These are phyloP conservation scores for Sylvia atricapilla DNA, from an alignment of 2,113 vertebrate species.

Conservation along the genomic window DNA sequence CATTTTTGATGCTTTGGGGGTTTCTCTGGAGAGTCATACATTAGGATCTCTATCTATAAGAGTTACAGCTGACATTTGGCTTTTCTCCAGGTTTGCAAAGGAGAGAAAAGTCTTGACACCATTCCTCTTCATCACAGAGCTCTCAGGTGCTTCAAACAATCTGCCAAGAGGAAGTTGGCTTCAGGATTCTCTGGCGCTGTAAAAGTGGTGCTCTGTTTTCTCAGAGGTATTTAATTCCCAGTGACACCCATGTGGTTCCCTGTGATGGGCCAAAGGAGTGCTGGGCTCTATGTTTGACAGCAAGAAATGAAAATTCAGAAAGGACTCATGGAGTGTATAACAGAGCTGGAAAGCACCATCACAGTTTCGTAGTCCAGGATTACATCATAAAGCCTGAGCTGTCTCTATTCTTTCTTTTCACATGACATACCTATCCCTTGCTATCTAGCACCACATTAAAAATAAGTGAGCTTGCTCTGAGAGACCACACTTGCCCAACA, in stretches of 20 bases:
- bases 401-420: not conserved
- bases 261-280: not conserved
- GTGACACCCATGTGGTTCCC: not conserved
- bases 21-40: not conserved
- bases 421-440: not conserved
- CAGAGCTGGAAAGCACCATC: not conserved
- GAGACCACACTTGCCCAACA: not conserved
- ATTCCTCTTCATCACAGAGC: not conserved
- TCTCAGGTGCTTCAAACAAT: not conserved
- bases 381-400: not conserved
- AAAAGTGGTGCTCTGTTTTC: not conserved
- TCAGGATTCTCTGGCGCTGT: not conserved
- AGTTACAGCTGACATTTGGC: not conserved
- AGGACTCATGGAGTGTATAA: accelerated
- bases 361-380: not conserved
- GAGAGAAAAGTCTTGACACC: not conserved
- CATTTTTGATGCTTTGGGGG: not conserved
- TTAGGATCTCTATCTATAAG: not conserved
- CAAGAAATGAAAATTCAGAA: not conserved
- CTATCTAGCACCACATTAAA: not conserved
- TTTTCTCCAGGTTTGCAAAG: not conserved
- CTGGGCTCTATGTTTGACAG: not conserved
- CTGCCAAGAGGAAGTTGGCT: not conserved
- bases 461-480: not conserved
- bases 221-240: not conserved